phyloP scores from a whole-genome alignment of 2,888 invertebrate genomes.

The Protodeltote pygarga region DNA sequence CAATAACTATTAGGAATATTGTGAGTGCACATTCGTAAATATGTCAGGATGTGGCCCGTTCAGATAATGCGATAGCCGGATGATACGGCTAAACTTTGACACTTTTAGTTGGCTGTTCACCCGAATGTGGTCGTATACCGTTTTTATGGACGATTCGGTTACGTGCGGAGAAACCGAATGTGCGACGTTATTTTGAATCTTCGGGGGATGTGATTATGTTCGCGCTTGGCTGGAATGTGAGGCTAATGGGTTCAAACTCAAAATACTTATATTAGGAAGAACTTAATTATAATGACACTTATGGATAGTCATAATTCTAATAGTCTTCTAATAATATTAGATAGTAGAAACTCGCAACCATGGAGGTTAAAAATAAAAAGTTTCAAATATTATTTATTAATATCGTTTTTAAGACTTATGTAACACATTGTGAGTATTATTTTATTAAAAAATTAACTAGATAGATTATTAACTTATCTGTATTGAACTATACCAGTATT shows the following conservation, averaged over 20 bases:
- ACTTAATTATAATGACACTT: no score
- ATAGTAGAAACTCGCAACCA: no score
- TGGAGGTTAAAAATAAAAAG: no score
- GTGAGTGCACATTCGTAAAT: conserved; percentile 47
- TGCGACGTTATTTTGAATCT: conserved; percentile 10
- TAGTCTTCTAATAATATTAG: no score
- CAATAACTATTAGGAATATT: conserved; percentile 50
- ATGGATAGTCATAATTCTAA: no score
- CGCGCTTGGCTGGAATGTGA: neutral
- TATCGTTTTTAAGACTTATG: no score
- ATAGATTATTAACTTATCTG: no score
- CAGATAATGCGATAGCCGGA: conserved; percentile 44
- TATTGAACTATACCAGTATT: neutral
- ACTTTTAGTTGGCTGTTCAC: conserved; percentile 39
- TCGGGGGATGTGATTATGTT: conserved; percentile 11
- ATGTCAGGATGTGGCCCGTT: conserved; percentile 35
- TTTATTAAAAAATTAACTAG: no score
- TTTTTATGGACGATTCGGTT: conserved; percentile 45
- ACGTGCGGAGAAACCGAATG: conserved; percentile 38
- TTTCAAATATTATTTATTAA: no score
- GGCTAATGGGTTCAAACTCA: no score
- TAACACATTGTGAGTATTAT: no score
- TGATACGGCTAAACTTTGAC: conserved; percentile 47
- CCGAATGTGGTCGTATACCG: conserved; percentile 40
- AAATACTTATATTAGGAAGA: no score